Evolutionary conservation across 2,113 vertebrate species (phyloP).

Genomic region (Chauna torquata): DNA sequence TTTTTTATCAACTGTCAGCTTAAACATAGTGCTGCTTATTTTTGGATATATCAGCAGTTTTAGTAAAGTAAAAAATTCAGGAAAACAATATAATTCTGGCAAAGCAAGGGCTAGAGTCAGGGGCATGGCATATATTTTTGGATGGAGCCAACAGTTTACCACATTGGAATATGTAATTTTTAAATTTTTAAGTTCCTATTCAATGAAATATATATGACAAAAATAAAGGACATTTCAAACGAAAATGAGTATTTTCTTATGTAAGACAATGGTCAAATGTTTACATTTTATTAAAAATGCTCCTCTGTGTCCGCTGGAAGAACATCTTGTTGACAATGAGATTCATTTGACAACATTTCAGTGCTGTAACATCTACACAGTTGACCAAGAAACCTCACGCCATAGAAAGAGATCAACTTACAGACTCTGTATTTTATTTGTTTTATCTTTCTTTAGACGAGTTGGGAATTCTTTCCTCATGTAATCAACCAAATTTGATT

Average conservation of each 20-base stretch:
- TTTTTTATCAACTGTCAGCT: not conserved
- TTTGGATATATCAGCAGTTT: not conserved
- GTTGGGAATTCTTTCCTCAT: not conserved
- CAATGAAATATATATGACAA: not conserved
- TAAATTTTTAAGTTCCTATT: not conserved
- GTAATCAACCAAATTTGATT: not conserved
- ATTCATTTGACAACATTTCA: not conserved
- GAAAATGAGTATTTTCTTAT: not conserved
- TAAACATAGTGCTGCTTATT: not conserved
- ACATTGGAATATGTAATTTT: not conserved
- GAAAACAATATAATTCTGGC: not conserved
- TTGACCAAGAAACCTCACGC: not conserved
- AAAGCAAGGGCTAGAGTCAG: not conserved
- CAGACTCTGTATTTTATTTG: not conserved
- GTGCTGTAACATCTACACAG: not conserved
- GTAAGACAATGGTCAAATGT: not conserved
- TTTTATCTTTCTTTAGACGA: not conserved
- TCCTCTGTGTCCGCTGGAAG: not conserved
- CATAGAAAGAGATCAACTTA: not conserved
- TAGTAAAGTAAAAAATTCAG: not conserved
- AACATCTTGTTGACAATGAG: not conserved
- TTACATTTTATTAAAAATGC: not conserved
- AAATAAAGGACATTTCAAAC: not conserved
- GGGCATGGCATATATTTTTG: not conserved
- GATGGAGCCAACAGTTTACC: not conserved